phyloP scores from a whole-genome alignment of 2,888 invertebrate species.

The Rotaria sp. region DNA sequence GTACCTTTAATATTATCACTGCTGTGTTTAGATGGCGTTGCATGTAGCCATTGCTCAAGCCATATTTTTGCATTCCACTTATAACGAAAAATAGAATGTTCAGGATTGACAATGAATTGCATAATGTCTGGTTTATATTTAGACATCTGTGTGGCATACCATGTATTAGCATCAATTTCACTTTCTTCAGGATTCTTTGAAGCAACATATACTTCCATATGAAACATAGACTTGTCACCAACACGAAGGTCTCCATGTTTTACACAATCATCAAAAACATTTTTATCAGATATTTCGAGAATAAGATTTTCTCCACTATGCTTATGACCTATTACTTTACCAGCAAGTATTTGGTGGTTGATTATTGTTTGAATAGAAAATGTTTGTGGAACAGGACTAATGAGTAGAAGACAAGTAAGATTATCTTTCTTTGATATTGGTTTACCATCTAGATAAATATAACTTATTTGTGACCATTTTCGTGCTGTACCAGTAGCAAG shows the following conservation, averaged over 20 bases:
- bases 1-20: too few species aligned
- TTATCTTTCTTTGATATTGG: not conserved
- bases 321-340: not conserved
- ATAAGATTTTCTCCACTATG: not conserved
- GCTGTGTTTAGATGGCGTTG: too few species aligned
- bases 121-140: not conserved
- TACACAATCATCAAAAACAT: not conserved
- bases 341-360: not conserved
- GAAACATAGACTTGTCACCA: not conserved
- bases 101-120: not conserved
- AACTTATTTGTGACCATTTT: not conserved
- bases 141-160: not conserved
- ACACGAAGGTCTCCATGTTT: not conserved
- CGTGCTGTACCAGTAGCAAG: not conserved
- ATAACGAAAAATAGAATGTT: not conserved
- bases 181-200: not conserved
- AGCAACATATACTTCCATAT: not conserved
- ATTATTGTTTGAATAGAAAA: not conserved
- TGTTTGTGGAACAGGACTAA: not conserved
- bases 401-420: not conserved
- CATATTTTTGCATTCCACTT: not conserved
- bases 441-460: not conserved
- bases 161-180: not conserved
- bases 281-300: not conserved
- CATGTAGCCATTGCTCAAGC: too few species aligned